Percentiles rank a stretch among this genome's conserved stretches.
Conservation (phyloP, 1,140 invertebrate species). For the Zophobas morio region DNA sequence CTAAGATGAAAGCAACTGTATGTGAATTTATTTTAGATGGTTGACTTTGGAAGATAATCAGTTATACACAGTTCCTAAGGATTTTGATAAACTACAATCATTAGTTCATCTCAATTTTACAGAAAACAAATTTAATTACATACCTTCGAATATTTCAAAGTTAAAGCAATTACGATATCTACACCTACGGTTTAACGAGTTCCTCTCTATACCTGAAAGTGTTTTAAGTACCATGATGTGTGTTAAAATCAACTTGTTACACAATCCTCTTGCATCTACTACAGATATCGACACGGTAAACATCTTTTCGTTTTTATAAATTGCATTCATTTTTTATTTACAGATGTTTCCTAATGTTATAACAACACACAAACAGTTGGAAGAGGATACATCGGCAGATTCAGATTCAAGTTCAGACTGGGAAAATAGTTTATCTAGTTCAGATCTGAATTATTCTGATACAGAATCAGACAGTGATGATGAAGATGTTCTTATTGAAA, state of each 20-base stretch:
- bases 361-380: constrained; percentile 54
- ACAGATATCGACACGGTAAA: constrained; percentile 49
- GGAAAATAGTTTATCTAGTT: constrained; percentile 74
- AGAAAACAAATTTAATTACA: constrained; percentile 70
- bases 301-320: constrained; percentile 22
- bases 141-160: constrained; percentile 69
- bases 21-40: constrained; percentile 69
- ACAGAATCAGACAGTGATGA: constrained; percentile 59
- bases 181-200: constrained; percentile 72
- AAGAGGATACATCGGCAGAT: constrained; percentile 68
- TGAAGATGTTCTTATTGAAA: constrained; percentile 58
- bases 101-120: constrained; percentile 74
- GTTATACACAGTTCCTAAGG: constrained; percentile 69
- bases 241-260: constrained; percentile 54
- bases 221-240: constrained; percentile 65
- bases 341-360: constrained; percentile 62
- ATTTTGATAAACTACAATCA: constrained; percentile 69
- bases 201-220: constrained; percentile 60
- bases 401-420: constrained; percentile 70
- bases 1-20: constrained; percentile 26
- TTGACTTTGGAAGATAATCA: constrained; percentile 74
- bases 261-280: constrained; percentile 48
- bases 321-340: constrained; percentile 48
- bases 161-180: constrained; percentile 71
- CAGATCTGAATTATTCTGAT: constrained; percentile 72